Conservation (phyloP, 1,140 invertebrate species). For the Venturia canescens region DNA sequence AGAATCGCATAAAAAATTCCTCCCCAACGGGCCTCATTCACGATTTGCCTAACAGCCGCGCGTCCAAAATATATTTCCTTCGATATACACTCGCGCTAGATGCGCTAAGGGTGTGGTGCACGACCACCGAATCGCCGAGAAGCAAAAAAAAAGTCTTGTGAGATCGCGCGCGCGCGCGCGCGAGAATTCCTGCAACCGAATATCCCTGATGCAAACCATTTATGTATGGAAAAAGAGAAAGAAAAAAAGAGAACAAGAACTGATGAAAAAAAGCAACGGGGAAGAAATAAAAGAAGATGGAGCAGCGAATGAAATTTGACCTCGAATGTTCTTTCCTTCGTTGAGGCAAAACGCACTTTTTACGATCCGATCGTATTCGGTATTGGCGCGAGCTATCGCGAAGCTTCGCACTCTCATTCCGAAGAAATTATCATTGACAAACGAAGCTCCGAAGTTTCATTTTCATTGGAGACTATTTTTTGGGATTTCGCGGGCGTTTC, state of each 20-base stretch:
- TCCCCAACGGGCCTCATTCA: slow-evolving; percentile 63
- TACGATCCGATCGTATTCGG: too few species aligned
- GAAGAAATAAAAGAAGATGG: too few species aligned
- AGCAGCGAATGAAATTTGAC: neutral
- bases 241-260: too few species aligned
- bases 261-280: too few species aligned
- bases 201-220: neutral
- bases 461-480: neutral
- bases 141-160: slow-evolving; percentile 45
- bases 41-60: slow-evolving; percentile 72
- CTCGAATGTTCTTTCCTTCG: neutral
- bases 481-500: neutral
- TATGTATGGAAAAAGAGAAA: neutral
- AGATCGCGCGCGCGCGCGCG: slow-evolving; percentile 22
- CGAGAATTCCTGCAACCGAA: slow-evolving; percentile 12
- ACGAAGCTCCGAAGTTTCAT: too few species aligned
- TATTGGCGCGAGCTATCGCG: too few species aligned
- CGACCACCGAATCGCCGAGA: neutral
- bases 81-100: slow-evolving; percentile 47
- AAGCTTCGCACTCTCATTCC: too few species aligned
- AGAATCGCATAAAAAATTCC: slow-evolving; percentile 27
- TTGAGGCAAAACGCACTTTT: too few species aligned
- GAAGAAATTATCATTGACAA: too few species aligned
- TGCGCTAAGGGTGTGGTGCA: slow-evolving; percentile 28
- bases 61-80: slow-evolving; percentile 41